A percentile compares a stretch with the other conserved stretches of the same genome.
Evolutionary conservation across 2,113 vertebrate genomes (phyloP).

Genomic region (Psittacula cyanocephala): DNA sequence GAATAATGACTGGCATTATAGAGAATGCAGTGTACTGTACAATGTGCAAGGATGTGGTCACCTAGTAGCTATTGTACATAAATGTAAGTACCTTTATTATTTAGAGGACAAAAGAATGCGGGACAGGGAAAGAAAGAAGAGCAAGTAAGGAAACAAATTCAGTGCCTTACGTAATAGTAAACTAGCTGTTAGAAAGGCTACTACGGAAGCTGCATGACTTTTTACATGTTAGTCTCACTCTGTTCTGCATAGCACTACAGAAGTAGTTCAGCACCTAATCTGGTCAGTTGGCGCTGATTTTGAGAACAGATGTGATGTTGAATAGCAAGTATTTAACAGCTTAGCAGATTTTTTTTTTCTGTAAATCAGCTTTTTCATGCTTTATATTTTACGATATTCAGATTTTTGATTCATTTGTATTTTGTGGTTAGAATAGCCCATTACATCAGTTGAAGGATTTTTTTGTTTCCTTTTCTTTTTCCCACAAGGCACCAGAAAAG

Average conservation of each 20-base stretch:
- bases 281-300: background rate
- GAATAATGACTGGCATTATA: constrained; percentile 71
- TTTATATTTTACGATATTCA: background rate
- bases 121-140: background rate
- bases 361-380: background rate
- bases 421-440: background rate
- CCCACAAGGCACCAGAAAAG: background rate
- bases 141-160: background rate
- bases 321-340: background rate
- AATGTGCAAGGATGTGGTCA: background rate
- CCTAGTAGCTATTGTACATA: background rate
- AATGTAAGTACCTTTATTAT: background rate
- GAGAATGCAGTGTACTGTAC: background rate
- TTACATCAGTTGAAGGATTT: background rate
- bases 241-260: background rate
- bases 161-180: background rate
- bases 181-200: background rate
- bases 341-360: background rate
- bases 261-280: background rate
- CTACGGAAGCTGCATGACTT: background rate
- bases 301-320: background rate
- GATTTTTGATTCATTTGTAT: background rate
- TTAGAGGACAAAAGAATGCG: background rate
- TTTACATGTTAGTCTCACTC: background rate
- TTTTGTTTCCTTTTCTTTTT: background rate